Percentiles rank a stretch among this genome's conserved stretches.
Conservation (phyloP, 2,797 vertebrate species). For the Gymnodraco acuticeps region DNA sequence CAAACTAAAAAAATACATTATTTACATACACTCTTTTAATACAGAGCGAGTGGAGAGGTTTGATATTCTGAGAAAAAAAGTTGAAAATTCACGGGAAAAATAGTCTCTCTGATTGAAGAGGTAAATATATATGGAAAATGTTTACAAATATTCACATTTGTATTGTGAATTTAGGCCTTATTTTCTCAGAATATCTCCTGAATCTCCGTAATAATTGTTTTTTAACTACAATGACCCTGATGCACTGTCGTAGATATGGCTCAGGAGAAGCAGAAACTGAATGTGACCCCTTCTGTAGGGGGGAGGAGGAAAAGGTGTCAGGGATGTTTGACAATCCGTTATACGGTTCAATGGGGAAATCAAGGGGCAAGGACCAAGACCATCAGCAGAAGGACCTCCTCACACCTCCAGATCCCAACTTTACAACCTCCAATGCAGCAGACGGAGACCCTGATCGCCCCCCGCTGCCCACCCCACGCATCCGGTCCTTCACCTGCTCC, state of each 20-base stretch:
- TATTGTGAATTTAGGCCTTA: too few species aligned
- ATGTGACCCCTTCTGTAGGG: conserved; percentile 43
- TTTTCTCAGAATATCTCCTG: too few species aligned
- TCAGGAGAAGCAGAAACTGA: neutral
- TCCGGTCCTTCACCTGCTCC: conserved; percentile 91
- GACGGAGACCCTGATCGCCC: conserved; percentile 82
- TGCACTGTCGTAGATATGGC: neutral
- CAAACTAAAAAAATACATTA: neutral
- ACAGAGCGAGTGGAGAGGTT: too few species aligned
- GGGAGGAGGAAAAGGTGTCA: conserved; percentile 78
- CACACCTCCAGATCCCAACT: conserved; percentile 69
- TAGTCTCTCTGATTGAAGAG: too few species aligned
- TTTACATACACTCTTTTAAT: too few species aligned
- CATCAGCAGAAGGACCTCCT: conserved; percentile 82
- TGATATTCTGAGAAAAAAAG: too few species aligned
- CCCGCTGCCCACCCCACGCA: conserved; percentile 86
- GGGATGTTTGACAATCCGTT: conserved; percentile 99
- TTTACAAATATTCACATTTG: too few species aligned
- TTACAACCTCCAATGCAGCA: conserved; percentile 73
- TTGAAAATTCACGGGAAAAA: too few species aligned
- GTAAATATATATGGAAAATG: too few species aligned
- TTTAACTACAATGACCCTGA: too few species aligned
- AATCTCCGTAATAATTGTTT: too few species aligned
- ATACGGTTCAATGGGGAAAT: conserved; percentile 88
- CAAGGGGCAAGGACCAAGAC: conserved; percentile 86